Conservation (phyloP, 2,888 invertebrate genomes). For the Metallyticus violacea region DNA sequence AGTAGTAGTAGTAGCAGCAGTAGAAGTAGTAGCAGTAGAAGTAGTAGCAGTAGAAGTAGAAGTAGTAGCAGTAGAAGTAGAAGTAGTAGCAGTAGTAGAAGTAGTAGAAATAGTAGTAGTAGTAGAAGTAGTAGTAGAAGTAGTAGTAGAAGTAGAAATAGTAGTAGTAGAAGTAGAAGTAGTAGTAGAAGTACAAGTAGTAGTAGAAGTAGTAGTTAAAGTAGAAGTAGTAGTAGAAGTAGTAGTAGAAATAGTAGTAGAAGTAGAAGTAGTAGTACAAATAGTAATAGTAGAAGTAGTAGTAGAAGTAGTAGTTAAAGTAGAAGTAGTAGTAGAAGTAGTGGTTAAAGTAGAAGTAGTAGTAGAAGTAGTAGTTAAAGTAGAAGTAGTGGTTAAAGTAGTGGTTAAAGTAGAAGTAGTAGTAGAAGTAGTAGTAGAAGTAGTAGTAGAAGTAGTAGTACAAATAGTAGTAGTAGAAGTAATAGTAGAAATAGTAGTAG, state of each 20-base stretch:
- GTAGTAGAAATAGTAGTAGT: no score
- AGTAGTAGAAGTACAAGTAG: neutral
- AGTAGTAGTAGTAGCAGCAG: neutral
- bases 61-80: neutral
- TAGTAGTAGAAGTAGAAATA: no score
- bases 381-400: neutral
- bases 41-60: neutral
- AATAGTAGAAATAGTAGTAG: neutral
- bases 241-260: neutral
- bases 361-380: neutral
- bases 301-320: no score
- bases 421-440: neutral
- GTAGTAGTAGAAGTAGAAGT: neutral
- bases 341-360: neutral
- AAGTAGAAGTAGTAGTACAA: neutral
- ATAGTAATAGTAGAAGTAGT: neutral
- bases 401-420: neutral
- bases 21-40: neutral
- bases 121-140: no score
- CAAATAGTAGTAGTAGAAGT: neutral
- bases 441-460: neutral
- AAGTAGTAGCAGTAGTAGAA: no score
- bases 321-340: neutral
- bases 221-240: neutral
- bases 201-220: neutral